Base-by-base conservation (phyloP, 1,140 invertebrate genomes). In the Antheraea pernyi region DNA sequence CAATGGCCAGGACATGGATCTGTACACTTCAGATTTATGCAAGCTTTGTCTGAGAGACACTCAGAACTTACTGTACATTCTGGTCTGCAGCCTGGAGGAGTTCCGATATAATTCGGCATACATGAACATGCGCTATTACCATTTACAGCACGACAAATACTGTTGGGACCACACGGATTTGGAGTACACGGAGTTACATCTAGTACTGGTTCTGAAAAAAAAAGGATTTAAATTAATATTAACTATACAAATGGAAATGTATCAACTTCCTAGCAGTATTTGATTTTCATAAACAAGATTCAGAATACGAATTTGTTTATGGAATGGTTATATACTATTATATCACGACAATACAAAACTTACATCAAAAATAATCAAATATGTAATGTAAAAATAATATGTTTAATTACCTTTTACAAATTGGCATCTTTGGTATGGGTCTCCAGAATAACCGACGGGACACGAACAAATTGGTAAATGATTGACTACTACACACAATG, bases 391-490 rank as follows among this genome's bases (percentile, higher is more conserved):
- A 48, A 36, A 63, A 46, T 18, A 59, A 69, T 65, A 53, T 59
- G 0, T n/a, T 65, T 37, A 37, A 37, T 59, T 78, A 91, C 88
- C 88, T 84, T 70, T 84, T 42, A 82, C 66, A 42, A 87, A 68
- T 30, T 77, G 93, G 75, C 94, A 95, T 74, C 92, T 81, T 63
- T 90, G 76, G 78, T 95, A 95, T 19, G 95, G 95, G 86, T 96
- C 94, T 36, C 95, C 95, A 65, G 93, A 94, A 77, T 94, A 97
- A 10, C 96, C 96, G 67, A 89, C 75, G 1, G 93, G 80, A 80
- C 97, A 97, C 46, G 93, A 94, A 79, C 96, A 97, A 11, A 94
- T 89, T 30, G 96, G 95, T 53, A 95, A 85, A 85, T 97, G 96
- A 82, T 96, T 96, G 0, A 96, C 93, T 11, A 96, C 95, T 76